Evolutionary conservation across 2,888 invertebrate species (phyloP).

Genomic region (Zhengitettix transpicula): DNA sequence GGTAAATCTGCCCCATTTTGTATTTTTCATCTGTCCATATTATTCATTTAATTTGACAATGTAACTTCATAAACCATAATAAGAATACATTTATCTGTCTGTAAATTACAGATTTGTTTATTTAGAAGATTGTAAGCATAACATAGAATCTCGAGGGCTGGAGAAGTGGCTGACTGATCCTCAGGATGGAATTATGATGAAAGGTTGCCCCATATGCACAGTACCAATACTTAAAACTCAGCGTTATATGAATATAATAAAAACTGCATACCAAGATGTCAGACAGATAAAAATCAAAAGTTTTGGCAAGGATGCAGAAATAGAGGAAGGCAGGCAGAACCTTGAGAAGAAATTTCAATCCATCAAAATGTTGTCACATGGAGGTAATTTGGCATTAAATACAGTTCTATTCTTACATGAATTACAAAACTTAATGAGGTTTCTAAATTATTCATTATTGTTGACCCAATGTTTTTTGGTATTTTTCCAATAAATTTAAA

Average conservation of each 20-base stretch:
- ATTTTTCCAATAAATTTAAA: no score
- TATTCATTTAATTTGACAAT: no score
- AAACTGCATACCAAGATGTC: conserved; percentile 23
- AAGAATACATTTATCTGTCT: no score
- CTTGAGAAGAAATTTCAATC: background rate
- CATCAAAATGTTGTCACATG: background rate
- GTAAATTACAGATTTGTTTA: conserved; percentile 28
- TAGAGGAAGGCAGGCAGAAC: background rate
- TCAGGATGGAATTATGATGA: conserved; percentile 19
- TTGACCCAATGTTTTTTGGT: no score
- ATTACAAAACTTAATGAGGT: background rate
- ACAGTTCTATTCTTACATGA: no score
- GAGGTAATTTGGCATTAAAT: background rate
- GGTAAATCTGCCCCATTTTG: no score
- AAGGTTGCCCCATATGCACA: conserved; percentile 40
- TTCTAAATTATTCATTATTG: no score
- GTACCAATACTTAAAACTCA: conserved; percentile 36
- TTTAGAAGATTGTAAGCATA: conserved; percentile 35
- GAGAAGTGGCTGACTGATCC: conserved; percentile 22
- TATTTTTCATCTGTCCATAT: no score
- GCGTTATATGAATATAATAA: conserved; percentile 37
- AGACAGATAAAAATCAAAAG: conserved; percentile 20
- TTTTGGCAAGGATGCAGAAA: conserved; percentile 13
- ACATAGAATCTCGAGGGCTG: conserved; percentile 30
- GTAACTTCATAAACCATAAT: no score